Base-by-base conservation (phyloP, 2,797 vertebrate genomes). In the Lepilemur ruficaudatus region DNA sequence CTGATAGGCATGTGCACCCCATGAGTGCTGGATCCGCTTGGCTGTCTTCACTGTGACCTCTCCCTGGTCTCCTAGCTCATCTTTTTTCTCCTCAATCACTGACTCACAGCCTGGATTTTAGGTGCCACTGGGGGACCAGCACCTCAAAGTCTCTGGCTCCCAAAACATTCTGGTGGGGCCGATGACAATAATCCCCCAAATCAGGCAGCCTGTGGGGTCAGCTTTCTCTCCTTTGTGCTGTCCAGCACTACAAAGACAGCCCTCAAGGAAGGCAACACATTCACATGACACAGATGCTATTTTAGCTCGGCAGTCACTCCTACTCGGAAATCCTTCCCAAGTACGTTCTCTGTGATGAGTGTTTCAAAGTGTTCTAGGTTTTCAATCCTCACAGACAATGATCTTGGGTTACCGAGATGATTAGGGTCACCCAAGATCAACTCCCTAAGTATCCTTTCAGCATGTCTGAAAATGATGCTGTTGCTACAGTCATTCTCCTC, bases 1-100 rank as follows among this genome's bases (percentile, higher is more conserved):
- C 50, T 1, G 2, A 2, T 2, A 4, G 50, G 50, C 28, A 17
- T 1, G 23, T 11, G 18, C 22, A 57, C 3, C 1, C 23, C 2
- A 0, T 0, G 0, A 22, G 43, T 17, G 9, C 52, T 7, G 5
- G 73, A 1, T 9, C 12, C 2, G 3, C 9, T 10, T 35, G 35
- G 70, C 17, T 35, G 9, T 79, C 59, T 55, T 80, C n/a, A 43
- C 18, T 17, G 38, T 5, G 25, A 72, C 14, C 38, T 59, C 79
- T 55, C 80, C 5, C 25, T 50, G 1, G 22, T 67, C 35, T 70
- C 43, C 61, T 48, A 61, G n/a, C 20, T 52, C 10, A 57, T 9
- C 4, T 81, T 35, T 79, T 82, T 23, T 18, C 35, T 67, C 73
- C 13, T 63, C 2, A 32, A 4, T 73, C 43, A 52, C 17, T 61